These are phyloP conservation scores for Dendronephthya gigantea DNA, from an alignment of 64 coral and sea anemone genomes.

Conservation along the genomic window DNA sequence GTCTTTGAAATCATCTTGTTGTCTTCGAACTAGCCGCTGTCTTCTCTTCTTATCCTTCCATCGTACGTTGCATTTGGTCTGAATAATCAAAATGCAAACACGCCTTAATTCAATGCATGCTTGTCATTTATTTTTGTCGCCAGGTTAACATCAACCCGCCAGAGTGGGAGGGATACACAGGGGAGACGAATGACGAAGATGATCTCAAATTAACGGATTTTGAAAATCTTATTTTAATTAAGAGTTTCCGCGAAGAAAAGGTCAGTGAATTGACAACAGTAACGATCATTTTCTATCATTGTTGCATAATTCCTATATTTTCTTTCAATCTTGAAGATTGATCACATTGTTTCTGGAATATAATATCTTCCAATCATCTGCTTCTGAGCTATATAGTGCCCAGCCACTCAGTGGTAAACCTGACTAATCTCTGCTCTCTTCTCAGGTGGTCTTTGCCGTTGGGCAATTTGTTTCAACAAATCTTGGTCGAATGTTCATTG, in stretches of 20 bases:
- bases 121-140: not conserved
- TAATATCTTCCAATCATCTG: no score
- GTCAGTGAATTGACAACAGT: not conserved
- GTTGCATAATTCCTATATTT: no score
- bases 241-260: conserved; percentile 86
- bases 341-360: no score
- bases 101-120: not conserved
- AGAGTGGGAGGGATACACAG: conserved; percentile 1
- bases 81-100: not conserved
- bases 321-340: no score
- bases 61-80: no score
- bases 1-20: not conserved
- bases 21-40: no score
- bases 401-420: no score
- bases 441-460: conserved; percentile 78
- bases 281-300: not conserved
- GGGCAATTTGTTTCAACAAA: conserved; percentile 82
- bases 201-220: conserved; percentile 48
- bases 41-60: no score
- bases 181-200: conserved; percentile 31
- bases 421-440: not conserved
- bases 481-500: conserved; percentile 86
- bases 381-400: no score
- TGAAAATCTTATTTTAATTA: conserved; percentile 70
- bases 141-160: not conserved